Conservation (phyloP, 1,140 invertebrate genomes). For the Drosophila saltans region DNA sequence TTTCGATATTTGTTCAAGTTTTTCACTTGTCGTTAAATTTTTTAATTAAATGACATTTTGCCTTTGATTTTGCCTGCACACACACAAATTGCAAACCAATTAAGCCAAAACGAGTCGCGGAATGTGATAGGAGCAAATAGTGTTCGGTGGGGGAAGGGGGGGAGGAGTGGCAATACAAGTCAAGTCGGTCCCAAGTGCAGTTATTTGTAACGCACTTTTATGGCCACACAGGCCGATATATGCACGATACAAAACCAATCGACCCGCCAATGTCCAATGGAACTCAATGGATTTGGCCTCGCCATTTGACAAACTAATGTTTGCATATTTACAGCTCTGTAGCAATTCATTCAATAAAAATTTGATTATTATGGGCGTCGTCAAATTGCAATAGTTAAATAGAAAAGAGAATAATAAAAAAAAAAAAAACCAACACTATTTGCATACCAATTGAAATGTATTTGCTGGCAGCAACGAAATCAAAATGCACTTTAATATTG, state of each 20-base stretch:
- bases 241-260: conserved; percentile 20
- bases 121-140: background rate
- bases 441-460: conserved; percentile 16
- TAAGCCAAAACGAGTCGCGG: conserved; percentile 43
- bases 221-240: conserved; percentile 60
- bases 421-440: conserved; percentile 18
- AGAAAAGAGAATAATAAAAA: conserved; percentile 38
- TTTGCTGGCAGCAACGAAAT: background rate
- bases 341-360: conserved; percentile 78
- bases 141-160: background rate
- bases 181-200: conserved; percentile 49
- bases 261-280: conserved; percentile 22
- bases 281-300: conserved; percentile 71
- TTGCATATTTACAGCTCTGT: conserved; percentile 50
- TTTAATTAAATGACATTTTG: conserved; percentile 70
- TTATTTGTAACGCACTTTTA: conserved; percentile 79
- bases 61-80: conserved; percentile 66
- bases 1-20: conserved; percentile 27
- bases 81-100: conserved; percentile 76
- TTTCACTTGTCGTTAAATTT: conserved; percentile 56
- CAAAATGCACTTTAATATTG: background rate
- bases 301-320: conserved; percentile 51
- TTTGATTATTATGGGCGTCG: conserved; percentile 75
- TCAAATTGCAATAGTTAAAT: conserved; percentile 45
- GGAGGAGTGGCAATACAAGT: conserved; percentile 1